Conservation (phyloP, 2,113 vertebrate genomes). For the Galbula dea region DNA sequence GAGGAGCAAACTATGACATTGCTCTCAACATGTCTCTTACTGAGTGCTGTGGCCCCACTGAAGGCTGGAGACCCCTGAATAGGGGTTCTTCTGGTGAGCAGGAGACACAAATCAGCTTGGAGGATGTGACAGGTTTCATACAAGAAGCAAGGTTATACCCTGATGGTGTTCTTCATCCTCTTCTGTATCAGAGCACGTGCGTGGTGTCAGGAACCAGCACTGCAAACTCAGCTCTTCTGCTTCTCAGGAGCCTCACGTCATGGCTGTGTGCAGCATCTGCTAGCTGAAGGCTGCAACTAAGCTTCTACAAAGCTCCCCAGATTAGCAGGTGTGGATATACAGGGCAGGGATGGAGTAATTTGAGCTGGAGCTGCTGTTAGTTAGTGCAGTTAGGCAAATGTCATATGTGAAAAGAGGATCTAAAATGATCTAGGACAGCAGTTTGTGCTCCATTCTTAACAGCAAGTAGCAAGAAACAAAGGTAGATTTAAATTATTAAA, state of each 20-base stretch:
- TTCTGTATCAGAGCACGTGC: not conserved
- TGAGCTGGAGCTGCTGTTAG: not conserved
- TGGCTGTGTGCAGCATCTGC: not conserved
- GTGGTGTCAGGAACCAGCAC: not conserved
- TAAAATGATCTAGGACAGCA: not conserved
- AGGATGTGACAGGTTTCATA: not conserved
- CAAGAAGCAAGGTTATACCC: fast-evolving
- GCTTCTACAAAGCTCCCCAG: constrained; percentile 16
- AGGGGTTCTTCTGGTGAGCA: not conserved
- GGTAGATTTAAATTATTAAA: not conserved
- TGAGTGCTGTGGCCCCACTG: not conserved
- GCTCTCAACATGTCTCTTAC: not conserved
- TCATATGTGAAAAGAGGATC: constrained; percentile 22
- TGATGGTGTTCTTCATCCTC: not conserved
- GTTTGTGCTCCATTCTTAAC: not conserved
- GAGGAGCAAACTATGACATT: not conserved
- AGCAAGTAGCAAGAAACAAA: not conserved
- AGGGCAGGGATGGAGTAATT: not conserved
- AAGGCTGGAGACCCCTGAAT: not conserved
- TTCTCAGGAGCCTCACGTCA: fast-evolving
- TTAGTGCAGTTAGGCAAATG: constrained; percentile 33
- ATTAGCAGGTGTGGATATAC: constrained; percentile 39
- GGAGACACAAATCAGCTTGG: not conserved
- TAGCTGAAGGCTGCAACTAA: not conserved
- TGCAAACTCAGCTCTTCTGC: not conserved